Evolutionary conservation across 2,113 vertebrate species (phyloP), one percentile per base, ranked within the genome.

Genomic region (Aramus guarauna): DNA sequence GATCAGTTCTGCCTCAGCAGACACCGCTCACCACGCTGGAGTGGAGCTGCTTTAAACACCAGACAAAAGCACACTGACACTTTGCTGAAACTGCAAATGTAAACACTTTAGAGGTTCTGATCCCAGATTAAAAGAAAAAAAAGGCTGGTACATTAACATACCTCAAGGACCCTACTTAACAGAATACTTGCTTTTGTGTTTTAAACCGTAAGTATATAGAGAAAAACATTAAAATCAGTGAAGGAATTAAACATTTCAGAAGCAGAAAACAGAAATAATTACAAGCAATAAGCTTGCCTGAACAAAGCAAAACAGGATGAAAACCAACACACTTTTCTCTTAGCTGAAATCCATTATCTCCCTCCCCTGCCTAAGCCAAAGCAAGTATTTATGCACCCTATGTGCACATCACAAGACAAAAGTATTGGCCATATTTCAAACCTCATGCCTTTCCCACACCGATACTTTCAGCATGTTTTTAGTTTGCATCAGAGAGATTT

Each of bases 361-460:
- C 3, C 18, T 36, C 16, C 41, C 39, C 24, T 73, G 43, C 16
- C 73, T 76, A 69, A 78, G 72, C 43, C 75, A 92, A 92, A 82
- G 12, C 60, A 86, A 90, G 74, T 64, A 77, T 73, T 91, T 88
- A 59, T 84, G 88, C 0, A 2, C 26, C 76, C 45, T 69, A 9
- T 10, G 34, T 62, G n/a, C 39, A 43, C 26, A 87, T 50, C 37
- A 81, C 2, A 34, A 81, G 86, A 73, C 37, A 91, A 60, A 91
- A 91, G 36, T 34, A 79, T 21, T 82, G 39, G 62, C 89, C 90
- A 88, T 96, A 95, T 84, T 58, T 94, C 30, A 84, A 88, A 83
- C 53, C 82, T 89, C 74, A 20, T 85, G 58, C 32, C 29, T 88
- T 91, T 83, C 63, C 66, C 66, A 82, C 48, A 50, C 15, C 22